Conservation (phyloP, 2,113 vertebrate species). For the Thomomys bottae region DNA sequence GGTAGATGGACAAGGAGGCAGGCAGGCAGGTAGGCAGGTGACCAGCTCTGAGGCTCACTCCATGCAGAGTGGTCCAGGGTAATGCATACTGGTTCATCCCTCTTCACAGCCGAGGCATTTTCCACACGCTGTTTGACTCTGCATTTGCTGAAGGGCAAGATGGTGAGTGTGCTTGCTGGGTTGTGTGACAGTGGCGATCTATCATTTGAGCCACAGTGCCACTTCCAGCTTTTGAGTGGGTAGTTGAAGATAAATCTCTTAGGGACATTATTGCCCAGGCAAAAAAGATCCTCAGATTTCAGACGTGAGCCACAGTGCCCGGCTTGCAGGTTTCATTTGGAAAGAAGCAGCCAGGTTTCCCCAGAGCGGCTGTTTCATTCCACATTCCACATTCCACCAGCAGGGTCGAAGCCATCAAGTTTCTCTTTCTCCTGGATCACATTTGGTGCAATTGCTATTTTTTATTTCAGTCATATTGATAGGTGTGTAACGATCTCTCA, state of each 20-base stretch:
- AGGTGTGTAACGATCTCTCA: background rate
- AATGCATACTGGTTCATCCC: background rate
- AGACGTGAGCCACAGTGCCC: no score
- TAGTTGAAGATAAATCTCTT: no score
- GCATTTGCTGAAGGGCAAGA: slow-evolving; percentile 12
- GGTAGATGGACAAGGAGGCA: no score
- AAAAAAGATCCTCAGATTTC: no score
- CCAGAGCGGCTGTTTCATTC: background rate
- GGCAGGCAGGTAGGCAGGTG: no score
- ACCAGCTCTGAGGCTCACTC: no score
- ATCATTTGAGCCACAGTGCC: no score
- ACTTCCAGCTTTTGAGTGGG: no score
- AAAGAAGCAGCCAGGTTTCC: slow-evolving; percentile 22
- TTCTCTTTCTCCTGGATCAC: background rate
- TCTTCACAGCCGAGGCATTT: slow-evolving; percentile 13
- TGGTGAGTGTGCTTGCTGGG: background rate
- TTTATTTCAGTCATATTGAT: background rate
- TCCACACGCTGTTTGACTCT: background rate
- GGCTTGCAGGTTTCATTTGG: no score
- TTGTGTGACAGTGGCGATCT: background rate
- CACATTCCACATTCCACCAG: background rate
- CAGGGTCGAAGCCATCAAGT: fast-evolving
- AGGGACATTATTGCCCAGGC: no score
- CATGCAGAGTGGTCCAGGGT: no score
- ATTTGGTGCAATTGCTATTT: background rate